Base-by-base conservation (phyloP, 2,888 invertebrate genomes). In the Gryllus longicercus region DNA sequence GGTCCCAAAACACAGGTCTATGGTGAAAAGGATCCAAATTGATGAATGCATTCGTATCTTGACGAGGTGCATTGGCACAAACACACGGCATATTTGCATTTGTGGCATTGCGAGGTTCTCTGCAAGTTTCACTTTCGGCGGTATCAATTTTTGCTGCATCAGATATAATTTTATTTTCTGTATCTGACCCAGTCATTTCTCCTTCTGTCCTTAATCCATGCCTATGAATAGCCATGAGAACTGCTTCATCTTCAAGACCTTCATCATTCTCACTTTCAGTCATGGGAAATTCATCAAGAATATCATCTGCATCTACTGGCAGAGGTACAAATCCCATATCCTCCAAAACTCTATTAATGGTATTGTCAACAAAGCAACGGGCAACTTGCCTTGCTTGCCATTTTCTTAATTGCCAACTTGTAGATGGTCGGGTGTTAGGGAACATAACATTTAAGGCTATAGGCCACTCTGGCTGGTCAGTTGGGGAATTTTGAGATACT, bases 191-290 rank as follows among this genome's bases (percentile, higher is more conserved):
- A n/a, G 38, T n/a, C 38, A n/a, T 49, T 50, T 77, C 77, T n/a
- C 77, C 77, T 84, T 85, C 85, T 85, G 86, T 82, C 88, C 91
- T 91, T 81, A 93, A 86, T 0, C 93, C 93, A 85, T 93, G 92
- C 79, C 92, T 92, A 80, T 91, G 91, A 84, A 93, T 93, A 5
- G 93, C 93, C 93, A 93, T 93, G 51, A 91, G 87, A 80, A 93
- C 93, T 1, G 93, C 93, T 85, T 92, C 91, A 84, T 93, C 91
- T 87, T 93, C 93, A 84, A 93, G 89, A 82, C 89, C 90, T 50
- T 79, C 78, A 74, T 78, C 51, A 14, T 78, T 78, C 16, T 63
- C 23, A 12, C 50, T 74, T 50, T 75, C 51, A 23, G 78, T 75
- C 63, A 74, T 23, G 16, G 78, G 77, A 83, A 89, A 87, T 76